These are phyloP conservation scores for Brachypalpus laphriformis DNA, from an alignment of 2,888 invertebrate genomes.

Conservation along the genomic window DNA sequence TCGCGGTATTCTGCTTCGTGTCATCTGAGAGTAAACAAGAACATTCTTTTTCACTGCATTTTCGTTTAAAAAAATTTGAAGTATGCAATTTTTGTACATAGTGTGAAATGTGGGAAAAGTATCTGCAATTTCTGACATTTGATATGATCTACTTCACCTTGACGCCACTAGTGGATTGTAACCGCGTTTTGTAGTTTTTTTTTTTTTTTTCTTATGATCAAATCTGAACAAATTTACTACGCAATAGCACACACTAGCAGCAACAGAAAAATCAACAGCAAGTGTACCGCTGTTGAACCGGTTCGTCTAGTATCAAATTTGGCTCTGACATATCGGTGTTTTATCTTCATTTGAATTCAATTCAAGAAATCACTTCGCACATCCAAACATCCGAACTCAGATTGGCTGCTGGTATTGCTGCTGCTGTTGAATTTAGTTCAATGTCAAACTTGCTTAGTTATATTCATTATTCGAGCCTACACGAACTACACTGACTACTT, in stretches of 20 bases:
- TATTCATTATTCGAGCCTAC: slow-evolving; percentile 61
- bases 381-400: slow-evolving; percentile 31
- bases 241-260: slow-evolving; percentile 41
- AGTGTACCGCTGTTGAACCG: slow-evolving; percentile 57
- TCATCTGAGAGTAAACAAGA: slow-evolving; percentile 59
- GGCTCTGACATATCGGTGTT: slow-evolving; percentile 51
- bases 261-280: slow-evolving; percentile 33
- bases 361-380: slow-evolving; percentile 42
- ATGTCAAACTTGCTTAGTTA: slow-evolving; percentile 64
- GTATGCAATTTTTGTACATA: not conserved
- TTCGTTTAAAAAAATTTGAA: not conserved
- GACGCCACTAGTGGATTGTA: slow-evolving; percentile 39
- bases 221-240: slow-evolving; percentile 52
- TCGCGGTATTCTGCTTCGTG: slow-evolving; percentile 44
- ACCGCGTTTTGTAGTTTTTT: slow-evolving; percentile 43
- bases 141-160: slow-evolving; percentile 53
- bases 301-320: slow-evolving; percentile 63
- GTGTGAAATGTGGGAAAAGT: slow-evolving; percentile 33
- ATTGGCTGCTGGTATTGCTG: slow-evolving; percentile 32
- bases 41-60: slow-evolving; percentile 15
- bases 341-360: slow-evolving; percentile 66
- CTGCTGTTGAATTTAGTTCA: slow-evolving; percentile 70
- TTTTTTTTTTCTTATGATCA: slow-evolving; percentile 25
- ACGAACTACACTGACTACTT: slow-evolving; percentile 41
- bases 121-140: slow-evolving; percentile 28